Evolutionary conservation across 2,888 invertebrate genomes (phyloP).

Genomic region (Drosophila maculinotata): DNA sequence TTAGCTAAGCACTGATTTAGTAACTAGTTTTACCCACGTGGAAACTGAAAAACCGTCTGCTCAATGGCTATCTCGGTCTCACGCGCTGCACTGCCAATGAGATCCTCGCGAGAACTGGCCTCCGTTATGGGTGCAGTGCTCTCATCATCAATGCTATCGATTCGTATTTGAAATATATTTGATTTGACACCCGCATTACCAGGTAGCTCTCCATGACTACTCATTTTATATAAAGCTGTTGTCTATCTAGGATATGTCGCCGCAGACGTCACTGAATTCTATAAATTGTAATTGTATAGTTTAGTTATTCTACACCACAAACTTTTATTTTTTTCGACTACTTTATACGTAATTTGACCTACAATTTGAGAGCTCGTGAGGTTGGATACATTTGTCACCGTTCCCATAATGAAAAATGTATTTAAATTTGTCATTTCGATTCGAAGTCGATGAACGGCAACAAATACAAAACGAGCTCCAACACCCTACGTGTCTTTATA

Average conservation of each 20-base stretch:
- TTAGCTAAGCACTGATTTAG: background rate
- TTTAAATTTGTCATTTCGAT: constrained; percentile 29
- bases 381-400: constrained; percentile 43
- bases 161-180: constrained; percentile 71
- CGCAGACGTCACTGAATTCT: constrained; percentile 35
- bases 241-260: constrained; percentile 9
- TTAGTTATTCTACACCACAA: constrained; percentile 13
- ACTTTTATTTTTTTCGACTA: constrained; percentile 7
- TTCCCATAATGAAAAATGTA: constrained; percentile 58
- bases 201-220: constrained; percentile 40
- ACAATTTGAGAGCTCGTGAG: constrained; percentile 10
- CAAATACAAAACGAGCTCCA: background rate
- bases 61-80: constrained; percentile 51
- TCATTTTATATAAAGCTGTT: constrained; percentile 52
- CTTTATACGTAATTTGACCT: constrained; percentile 51
- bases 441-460: constrained; percentile 16
- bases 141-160: constrained; percentile 79
- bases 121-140: constrained; percentile 78
- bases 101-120: constrained; percentile 81
- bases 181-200: constrained; percentile 42
- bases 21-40: constrained; percentile 47
- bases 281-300: constrained; percentile 17
- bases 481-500: background rate
- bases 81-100: constrained; percentile 65
- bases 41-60: constrained; percentile 66